phyloP scores from a whole-genome alignment of 1,140 invertebrate genomes.

The Drosophila subpulchrella region DNA sequence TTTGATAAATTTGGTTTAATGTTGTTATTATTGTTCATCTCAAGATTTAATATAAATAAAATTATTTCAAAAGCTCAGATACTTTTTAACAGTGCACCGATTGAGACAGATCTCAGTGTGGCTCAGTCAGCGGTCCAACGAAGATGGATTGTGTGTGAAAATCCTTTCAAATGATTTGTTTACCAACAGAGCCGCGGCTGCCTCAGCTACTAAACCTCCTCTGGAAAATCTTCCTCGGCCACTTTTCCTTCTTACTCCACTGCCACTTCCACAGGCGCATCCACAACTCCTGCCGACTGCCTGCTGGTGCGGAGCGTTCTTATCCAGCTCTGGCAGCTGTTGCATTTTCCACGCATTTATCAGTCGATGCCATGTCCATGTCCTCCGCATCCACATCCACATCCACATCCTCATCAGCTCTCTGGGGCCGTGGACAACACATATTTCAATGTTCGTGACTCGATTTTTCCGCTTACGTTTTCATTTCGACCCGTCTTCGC shows the following conservation, averaged over 20 bases:
- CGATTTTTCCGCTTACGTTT: slow-evolving; percentile 72
- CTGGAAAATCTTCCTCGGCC: slow-evolving; percentile 28
- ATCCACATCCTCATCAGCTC: slow-evolving; percentile 71
- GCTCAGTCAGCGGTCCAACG: slow-evolving; percentile 53
- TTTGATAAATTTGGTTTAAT: too few species aligned
- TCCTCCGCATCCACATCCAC: slow-evolving; percentile 48
- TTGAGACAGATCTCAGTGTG: slow-evolving; percentile 35
- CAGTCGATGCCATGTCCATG: slow-evolving; percentile 60
- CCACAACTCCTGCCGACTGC: slow-evolving; percentile 42
- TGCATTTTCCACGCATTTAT: slow-evolving; percentile 83
- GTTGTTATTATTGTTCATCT: too few species aligned
- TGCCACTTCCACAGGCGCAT: slow-evolving; percentile 2
- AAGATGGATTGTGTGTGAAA: slow-evolving; percentile 83
- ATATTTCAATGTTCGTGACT: slow-evolving; percentile 83
- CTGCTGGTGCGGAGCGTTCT: slow-evolving; percentile 25
- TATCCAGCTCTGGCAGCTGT: slow-evolving; percentile 79
- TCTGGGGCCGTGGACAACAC: slow-evolving; percentile 62
- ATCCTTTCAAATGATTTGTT: slow-evolving; percentile 83
- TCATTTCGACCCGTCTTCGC: slow-evolving; percentile 44
- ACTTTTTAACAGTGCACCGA: slow-evolving; percentile 11
- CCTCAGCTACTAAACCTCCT: slow-evolving; percentile 35
- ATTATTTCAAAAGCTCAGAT: neutral
- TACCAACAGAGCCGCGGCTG: slow-evolving; percentile 70
- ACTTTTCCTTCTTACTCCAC: slow-evolving; percentile 15
- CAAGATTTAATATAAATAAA: too few species aligned